Conservation (phyloP, 2,797 vertebrate species). For the Silurus lanzhouensis region DNA sequence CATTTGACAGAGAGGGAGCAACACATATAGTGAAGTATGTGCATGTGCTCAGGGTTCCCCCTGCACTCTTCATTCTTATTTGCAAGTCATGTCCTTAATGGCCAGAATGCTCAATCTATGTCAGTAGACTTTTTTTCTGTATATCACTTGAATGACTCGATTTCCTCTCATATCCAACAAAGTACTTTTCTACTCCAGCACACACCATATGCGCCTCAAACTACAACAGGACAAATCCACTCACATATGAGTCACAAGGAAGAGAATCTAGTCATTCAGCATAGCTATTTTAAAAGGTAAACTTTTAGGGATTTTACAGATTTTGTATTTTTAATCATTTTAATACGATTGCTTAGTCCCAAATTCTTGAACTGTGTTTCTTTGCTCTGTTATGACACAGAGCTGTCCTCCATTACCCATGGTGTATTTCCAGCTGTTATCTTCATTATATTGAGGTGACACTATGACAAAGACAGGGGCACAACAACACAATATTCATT, state of each 20-base stretch:
- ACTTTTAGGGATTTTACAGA: not conserved
- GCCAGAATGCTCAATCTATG: constrained; percentile 61
- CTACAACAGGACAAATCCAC: constrained; percentile 55
- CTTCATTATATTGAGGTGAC: constrained; percentile 68
- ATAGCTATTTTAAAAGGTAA: not conserved
- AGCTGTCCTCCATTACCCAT: constrained; percentile 67
- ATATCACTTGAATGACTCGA: constrained; percentile 67
- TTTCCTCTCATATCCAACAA: constrained; percentile 66
- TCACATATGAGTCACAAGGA: not conserved
- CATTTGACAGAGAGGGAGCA: constrained; percentile 49
- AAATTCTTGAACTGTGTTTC: not conserved
- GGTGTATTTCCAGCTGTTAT: constrained; percentile 73
- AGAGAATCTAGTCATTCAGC: not conserved
- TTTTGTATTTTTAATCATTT: not conserved
- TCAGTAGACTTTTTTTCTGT: constrained; percentile 63
- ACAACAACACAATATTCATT: constrained; percentile 54
- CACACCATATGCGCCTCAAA: constrained; percentile 58
- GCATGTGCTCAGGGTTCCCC: not conserved
- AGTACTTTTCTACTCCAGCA: constrained; percentile 60
- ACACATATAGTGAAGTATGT: not conserved
- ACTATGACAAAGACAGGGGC: constrained; percentile 61
- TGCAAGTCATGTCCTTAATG: constrained; percentile 61
- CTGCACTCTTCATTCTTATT: not conserved
- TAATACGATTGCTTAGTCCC: not conserved
- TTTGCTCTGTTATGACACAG: constrained; percentile 50